phyloP scores from a whole-genome alignment of 2,888 invertebrate genomes.

The Sphaerophoria rueppellii region DNA sequence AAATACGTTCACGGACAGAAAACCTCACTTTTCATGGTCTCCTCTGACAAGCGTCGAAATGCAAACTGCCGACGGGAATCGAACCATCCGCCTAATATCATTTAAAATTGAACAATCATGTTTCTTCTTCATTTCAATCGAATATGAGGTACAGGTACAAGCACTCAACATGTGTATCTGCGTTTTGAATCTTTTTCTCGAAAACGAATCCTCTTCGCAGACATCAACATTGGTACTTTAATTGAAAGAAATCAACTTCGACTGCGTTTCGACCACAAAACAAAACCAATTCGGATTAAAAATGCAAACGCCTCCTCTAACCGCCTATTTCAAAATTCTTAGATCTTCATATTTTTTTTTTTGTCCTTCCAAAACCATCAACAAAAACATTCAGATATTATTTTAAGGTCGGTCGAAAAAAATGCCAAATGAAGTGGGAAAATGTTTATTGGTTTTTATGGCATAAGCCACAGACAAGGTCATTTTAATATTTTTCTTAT shows the following conservation, averaged over 20 bases:
- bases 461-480: conserved; percentile 72
- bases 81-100: not conserved
- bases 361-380: not conserved
- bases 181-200: not conserved
- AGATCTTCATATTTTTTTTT: not conserved
- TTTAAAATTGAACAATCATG: not conserved
- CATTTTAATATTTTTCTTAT: conserved; percentile 37
- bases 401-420: conserved; percentile 29
- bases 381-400: not conserved
- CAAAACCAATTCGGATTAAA: conserved; percentile 67
- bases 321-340: conserved; percentile 45
- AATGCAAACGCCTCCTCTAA: conserved; percentile 64
- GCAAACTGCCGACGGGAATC: conserved; percentile 14
- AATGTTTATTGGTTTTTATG: conserved; percentile 71
- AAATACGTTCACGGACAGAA: no score
- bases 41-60: not conserved
- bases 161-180: not conserved
- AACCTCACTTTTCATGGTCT: no score
- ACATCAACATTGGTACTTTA: not conserved
- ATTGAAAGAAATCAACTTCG: not conserved
- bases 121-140: not conserved
- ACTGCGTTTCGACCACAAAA: conserved; percentile 58
- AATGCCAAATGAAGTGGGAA: conserved; percentile 71
- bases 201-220: not conserved
- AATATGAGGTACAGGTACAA: not conserved